These are phyloP conservation scores for Paelopatides confundens DNA, from an alignment of 53 echinoderm and acorn worm genomes.

Conservation along the genomic window DNA sequence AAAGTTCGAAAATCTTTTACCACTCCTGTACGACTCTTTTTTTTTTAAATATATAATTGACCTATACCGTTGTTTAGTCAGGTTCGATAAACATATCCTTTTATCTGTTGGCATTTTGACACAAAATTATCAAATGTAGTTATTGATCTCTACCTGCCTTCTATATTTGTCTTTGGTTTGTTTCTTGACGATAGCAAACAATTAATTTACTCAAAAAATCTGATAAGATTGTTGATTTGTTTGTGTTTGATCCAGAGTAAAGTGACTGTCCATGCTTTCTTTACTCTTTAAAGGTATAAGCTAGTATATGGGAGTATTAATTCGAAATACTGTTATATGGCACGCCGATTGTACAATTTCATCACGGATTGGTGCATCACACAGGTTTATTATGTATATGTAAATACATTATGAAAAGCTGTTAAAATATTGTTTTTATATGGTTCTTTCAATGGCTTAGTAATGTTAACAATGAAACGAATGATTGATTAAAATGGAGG, in stretches of 20 bases:
- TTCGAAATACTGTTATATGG: no score
- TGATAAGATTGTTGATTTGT: constrained; percentile 26
- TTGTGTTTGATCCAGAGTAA: neutral
- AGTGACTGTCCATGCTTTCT: neutral
- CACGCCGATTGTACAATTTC: no score
- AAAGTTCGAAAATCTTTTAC: neutral
- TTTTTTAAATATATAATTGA: neutral
- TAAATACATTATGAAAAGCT: no score
- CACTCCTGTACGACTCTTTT: neutral
- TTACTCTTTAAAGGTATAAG: neutral
- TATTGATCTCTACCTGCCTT: neutral
- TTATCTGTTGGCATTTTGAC: neutral
- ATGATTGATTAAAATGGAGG: no score
- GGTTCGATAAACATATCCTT: neutral
- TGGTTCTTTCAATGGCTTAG: no score
- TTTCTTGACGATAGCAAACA: neutral
- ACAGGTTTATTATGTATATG: no score
- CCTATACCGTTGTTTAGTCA: neutral
- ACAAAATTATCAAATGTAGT: neutral
- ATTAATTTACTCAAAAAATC: constrained; percentile 29
- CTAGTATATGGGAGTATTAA: neutral
- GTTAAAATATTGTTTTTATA: no score
- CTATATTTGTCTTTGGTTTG: neutral
- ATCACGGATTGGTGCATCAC: no score
- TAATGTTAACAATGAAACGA: no score